phyloP scores from a whole-genome alignment of 37 sponge, comb jelly and placozoan species.

The Crambe crambe region DNA sequence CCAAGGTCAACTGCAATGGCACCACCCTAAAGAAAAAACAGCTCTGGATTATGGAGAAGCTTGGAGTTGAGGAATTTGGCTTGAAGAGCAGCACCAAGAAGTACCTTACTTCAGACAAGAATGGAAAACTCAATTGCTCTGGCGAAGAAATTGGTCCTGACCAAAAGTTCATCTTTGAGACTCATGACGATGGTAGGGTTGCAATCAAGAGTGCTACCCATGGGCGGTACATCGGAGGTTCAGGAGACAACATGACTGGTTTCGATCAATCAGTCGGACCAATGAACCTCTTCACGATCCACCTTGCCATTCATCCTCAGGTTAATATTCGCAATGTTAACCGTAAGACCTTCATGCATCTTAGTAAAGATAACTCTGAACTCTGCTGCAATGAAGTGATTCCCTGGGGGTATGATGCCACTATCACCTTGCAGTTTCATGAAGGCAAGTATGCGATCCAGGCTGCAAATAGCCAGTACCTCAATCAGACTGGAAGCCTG shows the following conservation, averaged over 20 bases:
- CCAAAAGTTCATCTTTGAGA: constrained; percentile 65
- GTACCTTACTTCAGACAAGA: constrained; percentile 76
- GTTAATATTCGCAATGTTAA: constrained; percentile 91
- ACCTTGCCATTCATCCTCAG: constrained; percentile 93
- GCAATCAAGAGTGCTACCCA: constrained; percentile 66
- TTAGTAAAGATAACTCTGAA: constrained; percentile 31
- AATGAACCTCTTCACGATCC: constrained; percentile 78
- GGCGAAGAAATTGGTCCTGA: constrained; percentile 72
- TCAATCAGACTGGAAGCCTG: constrained; percentile 61
- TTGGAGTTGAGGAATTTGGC: constrained; percentile 54
- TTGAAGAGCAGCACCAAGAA: constrained; percentile 67
- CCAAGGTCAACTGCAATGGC: constrained; percentile 79
- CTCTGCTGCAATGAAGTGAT: constrained; percentile 79
- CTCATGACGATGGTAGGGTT: constrained; percentile 80
- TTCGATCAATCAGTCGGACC: constrained; percentile 54
- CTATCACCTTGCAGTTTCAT: constrained; percentile 88
- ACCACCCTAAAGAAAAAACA: constrained; percentile 82
- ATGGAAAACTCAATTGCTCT: constrained; percentile 69
- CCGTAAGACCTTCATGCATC: constrained; percentile 77
- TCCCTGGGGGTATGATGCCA: constrained; percentile 91
- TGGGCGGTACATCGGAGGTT: constrained; percentile 83
- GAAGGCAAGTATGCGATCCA: constrained; percentile 83
- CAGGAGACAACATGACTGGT: constrained; percentile 80
- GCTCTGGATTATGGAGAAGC: constrained; percentile 83
- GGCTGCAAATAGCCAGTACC: constrained; percentile 68